Conservation (phyloP, 1,140 invertebrate species). For the Cyclina sinensis region DNA sequence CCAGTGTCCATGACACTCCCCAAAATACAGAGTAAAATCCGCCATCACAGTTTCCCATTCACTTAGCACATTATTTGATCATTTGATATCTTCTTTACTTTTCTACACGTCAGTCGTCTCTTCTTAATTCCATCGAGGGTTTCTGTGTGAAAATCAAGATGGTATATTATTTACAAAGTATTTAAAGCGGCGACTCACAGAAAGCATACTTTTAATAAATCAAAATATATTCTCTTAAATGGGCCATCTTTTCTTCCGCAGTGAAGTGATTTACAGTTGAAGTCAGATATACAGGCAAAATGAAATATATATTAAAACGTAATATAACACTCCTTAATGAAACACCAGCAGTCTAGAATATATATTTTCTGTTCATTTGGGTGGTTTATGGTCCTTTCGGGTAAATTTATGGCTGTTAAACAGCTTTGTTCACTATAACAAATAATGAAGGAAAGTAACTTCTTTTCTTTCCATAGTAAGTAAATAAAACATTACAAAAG, state of each 20-base stretch:
- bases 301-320: constrained; percentile 56
- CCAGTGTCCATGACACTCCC: background rate
- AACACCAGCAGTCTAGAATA: constrained; percentile 6
- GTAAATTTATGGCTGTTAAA: constrained; percentile 9
- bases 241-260: constrained; percentile 1
- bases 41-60: no score
- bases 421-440: constrained; percentile 2
- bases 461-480: background rate
- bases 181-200: background rate
- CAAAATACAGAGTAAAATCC: no score
- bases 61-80: no score
- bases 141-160: background rate
- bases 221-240: constrained; percentile 22
- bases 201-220: background rate
- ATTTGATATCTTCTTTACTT: background rate
- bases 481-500: constrained; percentile 11
- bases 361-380: background rate
- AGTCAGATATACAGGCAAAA: background rate
- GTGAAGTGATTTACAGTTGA: background rate
- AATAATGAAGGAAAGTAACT: background rate
- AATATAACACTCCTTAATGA: constrained; percentile 44
- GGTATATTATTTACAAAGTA: constrained; percentile 1
- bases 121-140: background rate
- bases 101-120: background rate
- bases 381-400: background rate